A percentile compares a stretch with the other conserved stretches of the same genome.
Evolutionary conservation across 2,888 invertebrate species (phyloP).

Genomic region (Megalurothrips usitatus): DNA sequence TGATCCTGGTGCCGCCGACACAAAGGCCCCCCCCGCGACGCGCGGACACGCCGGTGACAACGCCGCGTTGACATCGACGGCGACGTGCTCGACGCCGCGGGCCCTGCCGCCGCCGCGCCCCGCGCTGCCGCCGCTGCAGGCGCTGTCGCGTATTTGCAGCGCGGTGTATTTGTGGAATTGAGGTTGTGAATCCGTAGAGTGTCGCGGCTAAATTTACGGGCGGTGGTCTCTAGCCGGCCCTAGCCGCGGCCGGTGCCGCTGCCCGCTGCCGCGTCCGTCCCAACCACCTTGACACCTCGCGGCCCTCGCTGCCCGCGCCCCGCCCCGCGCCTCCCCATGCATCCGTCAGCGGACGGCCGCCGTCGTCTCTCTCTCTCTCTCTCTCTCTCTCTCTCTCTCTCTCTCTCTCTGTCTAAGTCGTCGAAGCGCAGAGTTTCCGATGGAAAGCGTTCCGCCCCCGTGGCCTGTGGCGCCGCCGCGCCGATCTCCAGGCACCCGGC

Average conservation of each 20-base stretch:
- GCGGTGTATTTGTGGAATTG: conserved; percentile 18
- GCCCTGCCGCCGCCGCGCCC: not conserved
- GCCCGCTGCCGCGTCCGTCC: not conserved
- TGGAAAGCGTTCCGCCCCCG: no score
- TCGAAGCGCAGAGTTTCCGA: no score
- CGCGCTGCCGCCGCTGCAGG: not conserved
- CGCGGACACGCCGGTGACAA: not conserved
- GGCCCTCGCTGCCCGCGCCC: not conserved
- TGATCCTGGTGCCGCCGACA: no score
- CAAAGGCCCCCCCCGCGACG: not conserved
- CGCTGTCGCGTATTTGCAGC: not conserved
- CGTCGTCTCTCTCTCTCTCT: no score
- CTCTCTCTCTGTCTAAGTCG: no score
- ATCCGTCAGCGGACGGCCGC: not conserved
- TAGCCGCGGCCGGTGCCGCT: no score
- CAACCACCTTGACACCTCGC: conserved; percentile 9
- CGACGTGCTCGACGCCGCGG: not conserved
- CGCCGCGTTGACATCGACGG: not conserved
- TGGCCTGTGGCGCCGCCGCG: not conserved
- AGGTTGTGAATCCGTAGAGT: conserved; percentile 13
- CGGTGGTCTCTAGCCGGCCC: not conserved
- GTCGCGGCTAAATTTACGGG: conserved; percentile 9
- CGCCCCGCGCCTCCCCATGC: not conserved
- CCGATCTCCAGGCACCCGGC: not conserved
- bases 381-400: no score